Evolutionary conservation across 1,140 invertebrate species (phyloP).

Genomic region (Lanistes nyassanus): DNA sequence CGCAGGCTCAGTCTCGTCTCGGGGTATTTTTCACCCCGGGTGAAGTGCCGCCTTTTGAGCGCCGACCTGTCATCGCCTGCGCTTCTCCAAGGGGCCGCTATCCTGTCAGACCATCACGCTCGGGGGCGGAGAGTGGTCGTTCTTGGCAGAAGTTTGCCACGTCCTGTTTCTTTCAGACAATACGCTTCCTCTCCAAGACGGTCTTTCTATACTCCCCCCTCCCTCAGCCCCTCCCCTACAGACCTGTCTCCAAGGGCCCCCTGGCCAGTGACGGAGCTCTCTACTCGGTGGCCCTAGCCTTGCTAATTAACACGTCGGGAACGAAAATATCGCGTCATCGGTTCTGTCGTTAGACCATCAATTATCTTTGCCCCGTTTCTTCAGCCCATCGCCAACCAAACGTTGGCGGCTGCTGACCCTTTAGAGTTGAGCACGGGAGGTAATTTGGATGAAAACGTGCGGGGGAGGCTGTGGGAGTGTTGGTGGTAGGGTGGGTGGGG

Average conservation of each 20-base stretch:
- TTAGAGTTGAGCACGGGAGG: too few species aligned
- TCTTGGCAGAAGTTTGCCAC: constrained; percentile 12
- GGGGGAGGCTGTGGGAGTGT: too few species aligned
- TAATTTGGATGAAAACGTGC: too few species aligned
- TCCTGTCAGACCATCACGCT: constrained; percentile 14
- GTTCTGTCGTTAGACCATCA: constrained; percentile 17
- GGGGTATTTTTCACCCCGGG: too few species aligned
- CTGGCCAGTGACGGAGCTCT: background rate
- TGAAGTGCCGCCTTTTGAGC: background rate
- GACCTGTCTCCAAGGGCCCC: background rate
- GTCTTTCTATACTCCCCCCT: background rate
- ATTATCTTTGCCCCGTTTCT: background rate
- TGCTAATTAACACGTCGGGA: constrained; percentile 16
- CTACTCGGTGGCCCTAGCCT: background rate
- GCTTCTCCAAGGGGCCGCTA: constrained; percentile 18
- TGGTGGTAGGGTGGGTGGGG: too few species aligned
- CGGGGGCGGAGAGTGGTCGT: background rate
- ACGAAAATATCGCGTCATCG: constrained; percentile 23
- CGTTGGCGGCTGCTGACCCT: too few species aligned
- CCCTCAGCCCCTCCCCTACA: background rate
- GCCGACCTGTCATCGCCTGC: constrained; percentile 5
- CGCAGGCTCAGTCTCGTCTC: too few species aligned
- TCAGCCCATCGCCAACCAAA: background rate
- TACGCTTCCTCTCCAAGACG: background rate
- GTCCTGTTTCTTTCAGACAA: background rate